Conservation (phyloP, 2,113 vertebrate genomes). For the Acanthisitta chloris region DNA sequence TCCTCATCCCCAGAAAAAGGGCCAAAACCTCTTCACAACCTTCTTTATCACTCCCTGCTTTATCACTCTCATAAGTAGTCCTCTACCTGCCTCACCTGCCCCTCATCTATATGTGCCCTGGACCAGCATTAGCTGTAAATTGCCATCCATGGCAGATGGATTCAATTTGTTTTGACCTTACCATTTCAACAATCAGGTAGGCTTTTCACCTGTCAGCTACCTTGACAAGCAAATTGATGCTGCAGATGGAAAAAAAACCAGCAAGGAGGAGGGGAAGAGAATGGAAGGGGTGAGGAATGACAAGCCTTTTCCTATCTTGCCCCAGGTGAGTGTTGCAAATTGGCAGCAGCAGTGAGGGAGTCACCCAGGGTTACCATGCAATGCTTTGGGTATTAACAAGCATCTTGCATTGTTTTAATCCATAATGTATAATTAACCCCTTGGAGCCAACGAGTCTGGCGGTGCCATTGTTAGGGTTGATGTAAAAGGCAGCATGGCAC, state of each 20-base stretch:
- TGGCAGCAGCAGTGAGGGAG: slow-evolving; percentile 21
- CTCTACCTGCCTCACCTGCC: background rate
- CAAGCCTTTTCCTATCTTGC: slow-evolving; percentile 40
- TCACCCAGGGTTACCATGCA: slow-evolving; percentile 1
- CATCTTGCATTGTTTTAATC: slow-evolving; percentile 38
- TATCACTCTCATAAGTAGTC: background rate
- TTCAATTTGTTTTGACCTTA: slow-evolving; percentile 13
- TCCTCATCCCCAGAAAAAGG: fast-evolving
- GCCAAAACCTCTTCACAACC: fast-evolving
- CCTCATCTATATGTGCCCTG: background rate
- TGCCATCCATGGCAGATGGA: background rate
- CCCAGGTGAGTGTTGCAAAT: slow-evolving; percentile 44
- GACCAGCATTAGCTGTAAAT: background rate
- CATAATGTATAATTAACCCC: slow-evolving; percentile 57
- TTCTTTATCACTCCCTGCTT: background rate
- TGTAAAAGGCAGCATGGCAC: background rate
- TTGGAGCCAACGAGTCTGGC: slow-evolving; percentile 53
- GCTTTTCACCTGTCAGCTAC: slow-evolving; percentile 38
- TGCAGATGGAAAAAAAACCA: background rate
- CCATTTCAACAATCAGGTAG: slow-evolving; percentile 14
- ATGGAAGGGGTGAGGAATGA: background rate
- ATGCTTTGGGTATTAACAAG: slow-evolving; percentile 27
- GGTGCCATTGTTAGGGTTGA: slow-evolving; percentile 8
- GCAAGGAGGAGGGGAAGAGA: background rate
- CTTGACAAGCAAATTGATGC: slow-evolving; percentile 30